A percentile compares a stretch with the other conserved stretches of the same genome.
Conservation (phyloP, 2,888 invertebrate species). For the Hecatera dysodea region DNA sequence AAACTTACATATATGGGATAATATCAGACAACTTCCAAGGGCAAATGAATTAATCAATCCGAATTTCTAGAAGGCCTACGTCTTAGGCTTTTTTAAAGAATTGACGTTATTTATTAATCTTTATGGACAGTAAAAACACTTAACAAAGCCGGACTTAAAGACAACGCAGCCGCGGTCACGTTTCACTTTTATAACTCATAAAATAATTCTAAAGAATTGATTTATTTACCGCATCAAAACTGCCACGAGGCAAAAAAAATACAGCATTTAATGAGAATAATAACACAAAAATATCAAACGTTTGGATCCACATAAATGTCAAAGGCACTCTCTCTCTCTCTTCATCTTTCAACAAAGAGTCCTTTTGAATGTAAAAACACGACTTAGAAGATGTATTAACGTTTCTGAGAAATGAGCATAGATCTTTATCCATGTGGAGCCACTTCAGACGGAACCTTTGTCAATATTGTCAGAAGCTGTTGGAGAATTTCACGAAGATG, state of each 20-base stretch:
- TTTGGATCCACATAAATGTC: slow-evolving; percentile 65
- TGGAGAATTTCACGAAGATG: slow-evolving; percentile 6
- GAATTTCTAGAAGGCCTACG: no score
- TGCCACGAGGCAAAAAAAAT: slow-evolving; percentile 10
- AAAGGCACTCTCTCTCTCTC: slow-evolving; percentile 61
- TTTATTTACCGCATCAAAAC: slow-evolving; percentile 12
- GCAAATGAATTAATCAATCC: no score
- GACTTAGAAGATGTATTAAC: slow-evolving; percentile 47
- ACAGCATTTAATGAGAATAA: slow-evolving; percentile 53
- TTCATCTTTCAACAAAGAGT: slow-evolving; percentile 64
- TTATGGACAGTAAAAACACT: no score
- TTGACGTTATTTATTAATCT: no score
- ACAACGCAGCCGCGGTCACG: no score
- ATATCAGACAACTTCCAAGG: neutral
- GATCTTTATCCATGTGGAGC: slow-evolving; percentile 37
- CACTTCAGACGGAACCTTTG: slow-evolving; percentile 51
- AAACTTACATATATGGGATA: no score
- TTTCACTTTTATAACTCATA: neutral
- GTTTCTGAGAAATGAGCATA: slow-evolving; percentile 53
- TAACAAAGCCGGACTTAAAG: no score
- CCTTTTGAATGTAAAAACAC: slow-evolving; percentile 59
- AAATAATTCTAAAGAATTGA: neutral
- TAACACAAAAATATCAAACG: slow-evolving; percentile 64
- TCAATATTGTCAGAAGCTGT: slow-evolving; percentile 40
- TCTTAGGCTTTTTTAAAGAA: no score